These are phyloP conservation scores for Cryptocephalus primarius DNA, from an alignment of 2,888 invertebrate genomes.

Conservation along the genomic window DNA sequence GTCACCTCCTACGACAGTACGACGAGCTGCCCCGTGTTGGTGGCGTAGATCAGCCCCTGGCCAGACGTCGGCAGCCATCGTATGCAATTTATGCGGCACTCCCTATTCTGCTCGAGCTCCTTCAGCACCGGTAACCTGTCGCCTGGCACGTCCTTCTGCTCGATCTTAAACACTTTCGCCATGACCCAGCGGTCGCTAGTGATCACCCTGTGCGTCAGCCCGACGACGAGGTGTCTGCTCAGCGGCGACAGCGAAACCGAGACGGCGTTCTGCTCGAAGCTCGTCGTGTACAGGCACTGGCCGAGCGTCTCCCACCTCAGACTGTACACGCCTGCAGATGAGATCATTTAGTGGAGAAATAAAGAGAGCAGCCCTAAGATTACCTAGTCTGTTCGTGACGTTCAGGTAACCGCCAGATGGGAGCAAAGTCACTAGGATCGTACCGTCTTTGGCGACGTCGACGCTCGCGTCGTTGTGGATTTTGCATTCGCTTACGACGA, in stretches of 20 bases:
- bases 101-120: conserved; percentile 55
- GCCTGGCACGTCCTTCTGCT: conserved; percentile 29
- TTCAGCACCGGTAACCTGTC: conserved; percentile 44
- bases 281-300: conserved; percentile 66
- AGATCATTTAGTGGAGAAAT: background rate
- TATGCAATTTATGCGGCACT: conserved; percentile 61
- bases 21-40: conserved; percentile 71
- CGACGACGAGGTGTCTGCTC: conserved; percentile 67
- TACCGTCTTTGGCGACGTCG: conserved; percentile 71
- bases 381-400: conserved; percentile 62
- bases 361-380: too few relatives aligned
- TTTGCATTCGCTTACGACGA: conserved; percentile 70
- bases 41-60: conserved; percentile 76
- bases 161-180: conserved; percentile 38
- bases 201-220: conserved; percentile 57
- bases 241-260: conserved; percentile 79
- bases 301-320: conserved; percentile 64
- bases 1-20: background rate
- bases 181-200: conserved; percentile 38
- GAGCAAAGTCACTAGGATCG: conserved; percentile 62
- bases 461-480: conserved; percentile 83
- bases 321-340: conserved; percentile 60
- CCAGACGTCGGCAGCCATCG: conserved; percentile 76
- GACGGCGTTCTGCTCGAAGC: conserved; percentile 68
- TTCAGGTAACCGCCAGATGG: conserved; percentile 58